Evolutionary conservation across 2,888 invertebrate species (phyloP).

Genomic region (Xiphydria camelus): DNA sequence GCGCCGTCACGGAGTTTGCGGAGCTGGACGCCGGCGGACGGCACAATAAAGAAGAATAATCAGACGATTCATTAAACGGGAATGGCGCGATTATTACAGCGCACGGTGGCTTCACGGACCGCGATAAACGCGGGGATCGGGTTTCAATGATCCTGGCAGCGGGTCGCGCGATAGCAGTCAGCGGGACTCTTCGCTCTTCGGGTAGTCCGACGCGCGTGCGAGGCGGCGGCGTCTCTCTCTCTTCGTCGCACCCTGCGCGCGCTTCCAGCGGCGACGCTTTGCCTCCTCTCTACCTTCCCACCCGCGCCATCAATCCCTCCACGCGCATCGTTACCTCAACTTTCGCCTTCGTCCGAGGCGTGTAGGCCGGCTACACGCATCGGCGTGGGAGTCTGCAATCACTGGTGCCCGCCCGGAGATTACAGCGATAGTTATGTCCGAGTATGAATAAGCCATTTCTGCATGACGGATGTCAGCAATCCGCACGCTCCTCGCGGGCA

Average conservation of each 20-base stretch:
- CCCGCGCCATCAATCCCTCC: slow-evolving; percentile 2
- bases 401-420: slow-evolving; percentile 3
- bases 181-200: no score
- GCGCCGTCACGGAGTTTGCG: not conserved
- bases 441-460: slow-evolving; percentile 13
- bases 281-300: no score
- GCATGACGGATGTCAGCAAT: slow-evolving; percentile 2
- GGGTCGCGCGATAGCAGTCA: slow-evolving; percentile 9
- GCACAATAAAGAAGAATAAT: slow-evolving; percentile 10
- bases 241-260: no score
- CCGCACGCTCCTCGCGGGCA: no score
- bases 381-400: slow-evolving; percentile 14
- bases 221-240: not conserved
- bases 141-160: slow-evolving; percentile 16
- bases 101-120: slow-evolving; percentile 15
- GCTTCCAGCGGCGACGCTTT: no score
- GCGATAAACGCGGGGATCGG: slow-evolving; percentile 12
- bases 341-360: slow-evolving; percentile 7
- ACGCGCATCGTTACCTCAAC: slow-evolving; percentile 2
- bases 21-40: not conserved
- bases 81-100: slow-evolving; percentile 16
- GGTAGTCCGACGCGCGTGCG: slow-evolving; percentile 12
- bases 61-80: slow-evolving; percentile 11
- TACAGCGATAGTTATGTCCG: slow-evolving; percentile 12
- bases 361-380: slow-evolving; percentile 9